Base-by-base conservation (phyloP, 2,113 vertebrate genomes). In the Lonchura striata region DNA sequence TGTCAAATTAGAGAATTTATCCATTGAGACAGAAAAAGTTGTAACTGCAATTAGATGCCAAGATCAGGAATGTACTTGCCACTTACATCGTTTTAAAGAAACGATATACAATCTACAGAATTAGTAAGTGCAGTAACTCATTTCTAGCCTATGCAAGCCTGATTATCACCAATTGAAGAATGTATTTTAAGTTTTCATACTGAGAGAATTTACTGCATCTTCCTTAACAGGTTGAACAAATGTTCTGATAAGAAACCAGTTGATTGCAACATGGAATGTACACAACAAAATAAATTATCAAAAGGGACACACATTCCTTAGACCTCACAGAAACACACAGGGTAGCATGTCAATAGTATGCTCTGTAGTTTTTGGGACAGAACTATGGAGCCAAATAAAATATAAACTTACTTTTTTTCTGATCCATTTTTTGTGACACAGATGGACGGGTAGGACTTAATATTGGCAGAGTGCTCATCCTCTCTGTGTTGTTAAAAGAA, bases 401-500 rank as follows among this genome's bases (percentile, higher is more conserved):
- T 11, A 35, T 59, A 50, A 76, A 93, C 94, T 96, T 96, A 98
- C 97, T 93, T 97, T 94, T 95, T 82, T 85, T 94, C 68, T 86
- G 42, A 80, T 94, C 70, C 70, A 47, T 53, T 24, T 80, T 66
- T 77, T 90, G 86, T 65, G 93, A 66, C 33, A 66, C 31, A 41
- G 88, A 52, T 27, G 90, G 80, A 37, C 0, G 53, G 22, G 88
- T 56, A 39, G 94, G 68, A 82, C 82, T 97, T 70, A 88, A 59
- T 5, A 74, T 30, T 53, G 97, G 93, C 31, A 97, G 70, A 53
- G 77, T 79, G 17, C 84, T 88, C 54, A 54, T 52, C 85, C 42
- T 82, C 57, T 94, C 79, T 68, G 50, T 28, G n/a, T 71, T 75
- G 11, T 76, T 83, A 19, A 70, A 54, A 14, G 94, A 69, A 63